phyloP scores from a whole-genome alignment of 1,140 invertebrate genomes.

The Drosophila chauvacae region DNA sequence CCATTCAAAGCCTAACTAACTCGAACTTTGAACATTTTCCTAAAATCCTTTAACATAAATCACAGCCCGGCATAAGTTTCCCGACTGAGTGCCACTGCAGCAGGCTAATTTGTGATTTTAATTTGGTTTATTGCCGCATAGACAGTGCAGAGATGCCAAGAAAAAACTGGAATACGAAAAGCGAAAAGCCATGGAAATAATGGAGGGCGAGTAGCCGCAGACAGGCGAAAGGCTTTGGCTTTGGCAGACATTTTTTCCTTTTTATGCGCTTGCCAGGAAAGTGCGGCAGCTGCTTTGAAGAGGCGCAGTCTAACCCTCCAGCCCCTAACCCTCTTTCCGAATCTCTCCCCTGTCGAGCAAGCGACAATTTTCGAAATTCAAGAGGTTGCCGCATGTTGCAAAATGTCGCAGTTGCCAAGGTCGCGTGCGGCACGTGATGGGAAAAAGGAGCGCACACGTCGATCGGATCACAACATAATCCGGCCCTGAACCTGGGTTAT shows the following conservation, averaged over 20 bases:
- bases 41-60: conserved; percentile 3
- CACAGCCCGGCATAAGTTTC: conserved; percentile 3
- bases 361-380: conserved; percentile 72
- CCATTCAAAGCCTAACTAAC: neutral
- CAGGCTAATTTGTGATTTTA: conserved; percentile 76
- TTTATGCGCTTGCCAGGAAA: conserved; percentile 41
- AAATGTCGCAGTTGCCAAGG: conserved; percentile 62
- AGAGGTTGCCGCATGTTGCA: conserved; percentile 74
- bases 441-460: conserved; percentile 67
- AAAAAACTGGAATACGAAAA: conserved; percentile 17
- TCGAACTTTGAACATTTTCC: neutral
- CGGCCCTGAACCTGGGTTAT: conserved; percentile 62
- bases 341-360: conserved; percentile 20
- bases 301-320: conserved; percentile 25
- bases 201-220: conserved; percentile 50
- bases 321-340: conserved; percentile 8
- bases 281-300: conserved; percentile 66
- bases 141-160: conserved; percentile 65
- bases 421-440: conserved; percentile 80
- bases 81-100: conserved; percentile 57
- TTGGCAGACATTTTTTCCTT: conserved; percentile 9
- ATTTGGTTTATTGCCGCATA: conserved; percentile 78
- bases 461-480: conserved; percentile 82
- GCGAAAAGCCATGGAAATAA: conserved; percentile 25
- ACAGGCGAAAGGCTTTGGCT: conserved; percentile 51